phyloP scores from a whole-genome alignment of 2,113 vertebrate genomes.

The Ceuthmochares aereus region DNA sequence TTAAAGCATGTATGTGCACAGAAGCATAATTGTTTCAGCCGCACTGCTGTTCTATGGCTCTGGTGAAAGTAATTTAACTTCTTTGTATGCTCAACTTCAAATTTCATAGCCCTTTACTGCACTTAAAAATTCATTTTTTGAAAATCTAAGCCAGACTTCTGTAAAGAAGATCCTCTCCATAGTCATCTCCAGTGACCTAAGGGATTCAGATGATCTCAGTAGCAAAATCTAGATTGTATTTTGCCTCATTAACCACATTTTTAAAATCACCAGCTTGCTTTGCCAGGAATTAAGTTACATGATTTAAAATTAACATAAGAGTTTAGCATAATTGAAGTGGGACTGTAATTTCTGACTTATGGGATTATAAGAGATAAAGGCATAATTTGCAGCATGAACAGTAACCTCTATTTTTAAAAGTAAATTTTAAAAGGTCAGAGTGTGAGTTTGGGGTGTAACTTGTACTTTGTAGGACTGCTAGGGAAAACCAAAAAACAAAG shows the following conservation, averaged over 20 bases:
- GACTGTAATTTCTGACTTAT: slow-evolving; percentile 66
- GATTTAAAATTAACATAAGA: slow-evolving; percentile 72
- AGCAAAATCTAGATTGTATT: slow-evolving; percentile 63
- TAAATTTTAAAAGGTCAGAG: slow-evolving; percentile 53
- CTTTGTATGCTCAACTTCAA: slow-evolving; percentile 19
- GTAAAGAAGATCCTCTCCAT: slow-evolving; percentile 44
- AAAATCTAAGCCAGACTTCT: slow-evolving; percentile 27
- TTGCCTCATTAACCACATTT: slow-evolving; percentile 75
- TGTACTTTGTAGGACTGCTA: background rate
- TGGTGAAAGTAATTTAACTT: slow-evolving; percentile 52
- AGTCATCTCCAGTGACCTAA: slow-evolving; percentile 32
- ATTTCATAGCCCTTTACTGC: slow-evolving; percentile 52
- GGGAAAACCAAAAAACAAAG: background rate
- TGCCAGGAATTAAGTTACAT: slow-evolving; percentile 71
- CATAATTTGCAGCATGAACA: slow-evolving; percentile 44
- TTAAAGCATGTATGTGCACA: background rate
- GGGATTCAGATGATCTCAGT: slow-evolving; percentile 61
- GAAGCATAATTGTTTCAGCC: background rate
- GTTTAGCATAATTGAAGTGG: slow-evolving; percentile 74
- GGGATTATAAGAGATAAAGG: slow-evolving; percentile 65
- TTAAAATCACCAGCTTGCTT: slow-evolving; percentile 67
- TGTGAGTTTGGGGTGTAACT: background rate
- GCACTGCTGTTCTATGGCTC: slow-evolving; percentile 1
- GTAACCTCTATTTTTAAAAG: slow-evolving; percentile 63
- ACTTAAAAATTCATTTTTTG: slow-evolving; percentile 59